A percentile compares a stretch with the other conserved stretches of the same genome.
Evolutionary conservation across 2,888 invertebrate genomes (phyloP).

Genomic region (Scotopteryx bipunctaria): DNA sequence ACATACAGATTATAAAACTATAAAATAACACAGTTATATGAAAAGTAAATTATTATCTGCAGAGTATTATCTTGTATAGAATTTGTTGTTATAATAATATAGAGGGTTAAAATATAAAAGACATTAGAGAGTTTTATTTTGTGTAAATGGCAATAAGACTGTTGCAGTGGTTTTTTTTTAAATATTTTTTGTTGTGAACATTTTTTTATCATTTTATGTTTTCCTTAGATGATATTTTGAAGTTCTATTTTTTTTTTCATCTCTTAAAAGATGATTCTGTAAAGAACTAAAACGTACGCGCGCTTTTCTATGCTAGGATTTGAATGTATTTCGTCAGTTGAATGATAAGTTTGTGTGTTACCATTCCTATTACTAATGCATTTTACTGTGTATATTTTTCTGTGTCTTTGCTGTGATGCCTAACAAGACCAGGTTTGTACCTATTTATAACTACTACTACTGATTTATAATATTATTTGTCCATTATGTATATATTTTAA

Average conservation of each 20-base stretch:
- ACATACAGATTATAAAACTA: conserved; percentile 33
- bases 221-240: too few relatives aligned
- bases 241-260: too few relatives aligned
- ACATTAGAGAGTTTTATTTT: conserved; percentile 51
- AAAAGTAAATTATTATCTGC: conserved; percentile 46
- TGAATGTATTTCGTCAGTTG: conserved; percentile 8
- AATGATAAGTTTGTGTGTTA: conserved; percentile 18
- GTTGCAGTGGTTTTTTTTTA: too few relatives aligned
- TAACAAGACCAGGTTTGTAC: conserved; percentile 28
- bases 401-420: conserved; percentile 24
- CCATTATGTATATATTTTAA: conserved; percentile 17
- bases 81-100: conserved; percentile 66
- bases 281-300: not conserved
- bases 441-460: too few relatives aligned
- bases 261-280: too few relatives aligned
- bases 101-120: conserved; percentile 52
- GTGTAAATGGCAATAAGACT: not conserved
- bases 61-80: conserved; percentile 69
- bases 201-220: too few relatives aligned
- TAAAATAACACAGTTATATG: conserved; percentile 24
- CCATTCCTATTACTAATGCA: conserved; percentile 25
- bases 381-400: conserved; percentile 21
- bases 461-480: too few relatives aligned
- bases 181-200: too few relatives aligned
- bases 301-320: not conserved